Evolutionary conservation across 92 coral and sea anemone species (phyloP).

Genomic region (Bergia puertoricense): DNA sequence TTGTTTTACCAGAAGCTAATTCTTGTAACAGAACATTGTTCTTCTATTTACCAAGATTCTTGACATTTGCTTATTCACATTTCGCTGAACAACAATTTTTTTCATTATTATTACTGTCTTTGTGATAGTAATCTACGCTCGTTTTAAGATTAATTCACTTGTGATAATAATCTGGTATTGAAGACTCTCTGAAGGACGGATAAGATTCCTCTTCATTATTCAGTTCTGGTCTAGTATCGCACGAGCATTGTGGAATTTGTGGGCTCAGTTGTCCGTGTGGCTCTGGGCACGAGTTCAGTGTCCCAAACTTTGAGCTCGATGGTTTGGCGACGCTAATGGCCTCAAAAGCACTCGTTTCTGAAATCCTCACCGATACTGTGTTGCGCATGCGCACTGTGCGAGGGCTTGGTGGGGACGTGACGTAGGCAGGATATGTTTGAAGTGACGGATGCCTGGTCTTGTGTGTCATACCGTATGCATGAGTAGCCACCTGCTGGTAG

Average conservation of each 20-base stretch:
- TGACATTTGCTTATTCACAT: background rate
- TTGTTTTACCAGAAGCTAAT: no score
- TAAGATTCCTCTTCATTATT: background rate
- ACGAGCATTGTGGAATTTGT: slow-evolving; percentile 28
- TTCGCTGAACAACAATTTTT: background rate
- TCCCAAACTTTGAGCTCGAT: background rate
- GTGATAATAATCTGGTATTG: background rate
- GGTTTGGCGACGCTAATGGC: slow-evolving; percentile 49
- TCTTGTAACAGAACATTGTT: background rate
- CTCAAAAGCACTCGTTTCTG: slow-evolving; percentile 85
- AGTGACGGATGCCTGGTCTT: slow-evolving; percentile 45
- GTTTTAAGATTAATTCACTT: background rate
- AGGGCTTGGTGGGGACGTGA: slow-evolving; percentile 59
- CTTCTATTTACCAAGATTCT: background rate
- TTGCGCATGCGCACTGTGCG: slow-evolving; percentile 40
- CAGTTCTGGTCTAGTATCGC: slow-evolving; percentile 8
- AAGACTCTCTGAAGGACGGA: slow-evolving; percentile 1
- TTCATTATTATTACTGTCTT: no score
- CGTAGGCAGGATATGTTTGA: slow-evolving; percentile 83
- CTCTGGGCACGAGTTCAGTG: background rate
- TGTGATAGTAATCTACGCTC: no score
- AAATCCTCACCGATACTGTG: slow-evolving; percentile 56
- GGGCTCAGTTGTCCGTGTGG: background rate
- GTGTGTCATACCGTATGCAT: slow-evolving; percentile 39
- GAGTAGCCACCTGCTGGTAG: slow-evolving; percentile 60